phyloP scores from a whole-genome alignment of 2,113 vertebrate genomes.

The Abramis brama region DNA sequence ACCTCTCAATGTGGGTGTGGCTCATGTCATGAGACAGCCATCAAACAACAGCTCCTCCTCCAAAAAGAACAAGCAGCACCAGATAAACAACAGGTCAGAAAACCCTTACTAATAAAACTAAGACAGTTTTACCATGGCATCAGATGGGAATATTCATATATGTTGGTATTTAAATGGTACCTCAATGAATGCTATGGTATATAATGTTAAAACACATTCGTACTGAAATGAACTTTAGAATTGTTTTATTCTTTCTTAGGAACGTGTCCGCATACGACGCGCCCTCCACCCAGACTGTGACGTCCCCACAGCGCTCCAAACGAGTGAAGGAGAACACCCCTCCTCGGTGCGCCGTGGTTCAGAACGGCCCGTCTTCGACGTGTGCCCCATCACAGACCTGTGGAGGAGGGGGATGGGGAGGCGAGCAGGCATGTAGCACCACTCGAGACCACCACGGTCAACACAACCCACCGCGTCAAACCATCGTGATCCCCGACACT shows the following conservation, averaged over 20 bases:
- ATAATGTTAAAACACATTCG: neutral
- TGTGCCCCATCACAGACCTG: constrained; percentile 79
- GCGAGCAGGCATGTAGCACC: constrained; percentile 82
- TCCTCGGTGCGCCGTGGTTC: constrained; percentile 90
- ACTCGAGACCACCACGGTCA: constrained; percentile 81
- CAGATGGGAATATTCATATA: neutral
- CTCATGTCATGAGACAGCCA: constrained; percentile 97
- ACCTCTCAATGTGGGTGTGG: constrained; percentile 94
- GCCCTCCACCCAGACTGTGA: constrained; percentile 88
- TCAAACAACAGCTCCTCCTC: constrained; percentile 82
- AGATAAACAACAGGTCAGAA: constrained; percentile 85
- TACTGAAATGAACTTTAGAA: neutral
- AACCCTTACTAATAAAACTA: neutral
- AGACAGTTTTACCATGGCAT: neutral
- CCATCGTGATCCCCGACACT: constrained; percentile 96
- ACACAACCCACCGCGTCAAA: constrained; percentile 86
- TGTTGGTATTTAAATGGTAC: neutral
- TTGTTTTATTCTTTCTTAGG: constrained; percentile 66
- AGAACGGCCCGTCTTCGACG: constrained; percentile 77
- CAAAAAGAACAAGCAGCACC: constrained; percentile 95
- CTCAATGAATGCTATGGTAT: neutral
- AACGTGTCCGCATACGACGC: constrained; percentile 91
- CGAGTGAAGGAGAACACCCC: constrained; percentile 98
- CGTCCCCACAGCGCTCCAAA: constrained; percentile 94
- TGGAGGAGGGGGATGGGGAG: constrained; percentile 80